Base-by-base conservation (phyloP, 2,888 invertebrate genomes). In the Calameuta idolon region DNA sequence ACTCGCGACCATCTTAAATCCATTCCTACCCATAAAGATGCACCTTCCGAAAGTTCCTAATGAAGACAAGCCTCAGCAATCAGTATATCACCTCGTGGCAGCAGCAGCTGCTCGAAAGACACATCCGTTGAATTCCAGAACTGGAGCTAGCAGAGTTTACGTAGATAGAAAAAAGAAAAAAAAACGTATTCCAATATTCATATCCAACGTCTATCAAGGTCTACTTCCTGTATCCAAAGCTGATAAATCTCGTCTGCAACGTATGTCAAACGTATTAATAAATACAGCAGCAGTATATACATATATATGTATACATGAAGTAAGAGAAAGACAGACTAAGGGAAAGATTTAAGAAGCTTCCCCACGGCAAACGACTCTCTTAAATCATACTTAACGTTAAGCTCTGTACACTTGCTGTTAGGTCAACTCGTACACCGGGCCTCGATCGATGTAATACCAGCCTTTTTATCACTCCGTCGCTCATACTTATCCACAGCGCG, bases 391-490 rank as follows among this genome's bases (percentile, higher is more conserved):
- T 69, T 31, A 77, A 37, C 77, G 74, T 40, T 69, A 74, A 69
- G 68, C 69, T 69, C 74, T 74, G 37, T 77, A 77, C 69, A 77
- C 74, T 77, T 75, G 74, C 30, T 69, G 34, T 34, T 55, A 76
- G 23, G 35, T 30, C 5, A 31, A 31, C 31, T 12, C 31, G 71
- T 34, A 12, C 78, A 78, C 78, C 78, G 75, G 78, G 78, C 78
- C 76, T 37, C 73, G 75, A 68, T 78, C 73, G 76, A 76, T 69
- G 78, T 77, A 77, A 77, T 77, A 9, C 23, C 78, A 75, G 75
- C 30, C 75, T 76, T 78, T 79, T 79, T 79, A 79, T 79, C 76
- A 77, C 74, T 79, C 79, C 34, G 79, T 79, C 76, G 76, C 76
- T 74, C 79, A 74, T 73, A 79, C 74, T 12, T 33, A 31, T 35